Evolutionary conservation across 2,113 vertebrate species (phyloP).

Genomic region (Oxyruncus cristatus): DNA sequence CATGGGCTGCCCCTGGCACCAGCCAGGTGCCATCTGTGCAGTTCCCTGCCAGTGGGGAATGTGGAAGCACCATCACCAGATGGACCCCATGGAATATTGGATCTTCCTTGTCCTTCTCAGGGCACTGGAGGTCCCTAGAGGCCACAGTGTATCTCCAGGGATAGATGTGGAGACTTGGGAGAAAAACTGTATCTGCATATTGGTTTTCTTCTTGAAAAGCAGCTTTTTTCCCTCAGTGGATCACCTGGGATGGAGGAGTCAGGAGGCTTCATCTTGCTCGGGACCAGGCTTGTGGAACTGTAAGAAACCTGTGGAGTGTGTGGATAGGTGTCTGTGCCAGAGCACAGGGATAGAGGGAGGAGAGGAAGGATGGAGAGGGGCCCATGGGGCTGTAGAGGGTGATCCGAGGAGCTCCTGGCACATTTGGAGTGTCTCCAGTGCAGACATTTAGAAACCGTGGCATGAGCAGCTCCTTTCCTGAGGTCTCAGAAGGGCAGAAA

Average conservation of each 20-base stretch:
- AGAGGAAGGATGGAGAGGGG: background rate
- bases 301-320: background rate
- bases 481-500: background rate
- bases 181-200: background rate
- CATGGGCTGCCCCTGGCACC: constrained; percentile 1
- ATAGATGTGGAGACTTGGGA: background rate
- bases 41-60: background rate
- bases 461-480: background rate
- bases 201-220: background rate
- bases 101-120: background rate
- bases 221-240: background rate
- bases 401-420: background rate
- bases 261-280: background rate
- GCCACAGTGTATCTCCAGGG: background rate
- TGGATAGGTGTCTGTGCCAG: background rate
- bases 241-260: background rate
- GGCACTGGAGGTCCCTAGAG: background rate
- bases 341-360: background rate
- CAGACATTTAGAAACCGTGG: background rate
- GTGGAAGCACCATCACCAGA: background rate
- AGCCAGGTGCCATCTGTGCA: background rate
- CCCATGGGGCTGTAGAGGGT: background rate
- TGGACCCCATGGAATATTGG: background rate
- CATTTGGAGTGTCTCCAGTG: fast-evolving
- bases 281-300: background rate